Base-by-base conservation (phyloP, 2,888 invertebrate genomes). In the Lingula anatina region DNA sequence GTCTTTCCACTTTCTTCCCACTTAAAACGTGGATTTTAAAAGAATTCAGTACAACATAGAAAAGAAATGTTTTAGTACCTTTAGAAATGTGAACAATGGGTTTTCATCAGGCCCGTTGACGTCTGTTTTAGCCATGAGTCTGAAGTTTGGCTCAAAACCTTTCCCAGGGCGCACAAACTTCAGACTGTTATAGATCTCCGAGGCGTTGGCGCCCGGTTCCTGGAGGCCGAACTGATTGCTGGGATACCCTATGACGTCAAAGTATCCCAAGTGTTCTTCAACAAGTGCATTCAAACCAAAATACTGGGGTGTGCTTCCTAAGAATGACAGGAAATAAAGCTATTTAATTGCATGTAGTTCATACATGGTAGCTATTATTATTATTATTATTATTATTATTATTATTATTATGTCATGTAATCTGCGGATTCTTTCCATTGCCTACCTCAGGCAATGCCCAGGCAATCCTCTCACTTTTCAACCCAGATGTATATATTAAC, bases 141-240 rank as follows among this genome's bases (percentile, higher is more conserved):
- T 39, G 42, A 61, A 59, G 18, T 46, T 42, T 1, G 62, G 63
- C 2, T 36, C 23, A 44, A 46, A 65, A 2, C 53, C 50, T 2
- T 46, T 25, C 12, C 65, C 63, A 2, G 65, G 63, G 5, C 65
- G 53, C 3, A 65, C 65, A 45, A 59, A 54, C 15, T 55, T 12
- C 18, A 61, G 44, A 2, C 60, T 55, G 27, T 56, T 55, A 1
- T 56, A 41, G 12, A 65, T 53, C 48, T 65, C 65, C 1, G 59
- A 50, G 9, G 47, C 46, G 43, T 60, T 59, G 18, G 41, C 55
- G 1, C 57, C 65, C 3, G 65, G 65, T 41, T 65, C 63, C 49
- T 63, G 61, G 37, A 56, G 59, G 1, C 54, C 60, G 49, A 65
- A 65, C 49, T 62, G 62, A 51, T 65, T 60, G 46, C 62, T 62